Conservation (phyloP, 2,113 vertebrate species). For the Phaetusa simplex region DNA sequence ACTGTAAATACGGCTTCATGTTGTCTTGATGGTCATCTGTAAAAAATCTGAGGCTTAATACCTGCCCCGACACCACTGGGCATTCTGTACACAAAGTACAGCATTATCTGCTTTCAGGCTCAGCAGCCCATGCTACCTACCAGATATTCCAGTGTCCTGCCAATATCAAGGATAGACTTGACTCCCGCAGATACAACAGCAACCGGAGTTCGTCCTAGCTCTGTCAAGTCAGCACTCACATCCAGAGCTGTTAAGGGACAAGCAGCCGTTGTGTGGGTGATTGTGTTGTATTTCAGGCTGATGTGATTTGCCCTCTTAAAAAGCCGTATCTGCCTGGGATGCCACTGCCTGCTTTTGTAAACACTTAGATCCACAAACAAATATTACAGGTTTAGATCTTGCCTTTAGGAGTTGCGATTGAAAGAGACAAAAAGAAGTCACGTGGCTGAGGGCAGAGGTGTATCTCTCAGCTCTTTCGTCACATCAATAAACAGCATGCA, state of each 20-base stretch:
- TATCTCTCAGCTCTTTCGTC: not conserved
- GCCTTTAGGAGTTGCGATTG: not conserved
- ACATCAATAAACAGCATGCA: not conserved
- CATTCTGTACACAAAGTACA: not conserved
- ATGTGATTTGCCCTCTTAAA: not conserved
- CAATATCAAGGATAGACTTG: conserved; percentile 91
- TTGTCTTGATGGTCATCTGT: not conserved
- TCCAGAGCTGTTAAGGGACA: conserved; percentile 80
- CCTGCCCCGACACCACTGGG: not conserved
- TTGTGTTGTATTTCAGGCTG: not conserved
- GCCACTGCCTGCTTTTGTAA: not conserved
- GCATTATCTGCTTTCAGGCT: not conserved
- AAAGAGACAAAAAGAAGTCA: not conserved
- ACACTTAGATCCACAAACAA: not conserved
- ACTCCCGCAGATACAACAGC: conserved; percentile 88
- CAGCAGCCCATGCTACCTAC: conserved; percentile 64
- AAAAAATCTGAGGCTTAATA: not conserved
- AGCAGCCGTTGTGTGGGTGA: not conserved
- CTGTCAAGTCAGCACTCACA: conserved; percentile 89
- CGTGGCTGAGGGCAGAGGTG: not conserved
- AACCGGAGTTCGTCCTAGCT: conserved; percentile 86
- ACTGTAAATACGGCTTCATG: not conserved
- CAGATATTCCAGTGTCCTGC: conserved; percentile 88
- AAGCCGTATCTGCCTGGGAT: not conserved
- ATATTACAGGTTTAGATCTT: not conserved